Base-by-base conservation (phyloP, 2,797 vertebrate species). In the Bradypodion ventrale region DNA sequence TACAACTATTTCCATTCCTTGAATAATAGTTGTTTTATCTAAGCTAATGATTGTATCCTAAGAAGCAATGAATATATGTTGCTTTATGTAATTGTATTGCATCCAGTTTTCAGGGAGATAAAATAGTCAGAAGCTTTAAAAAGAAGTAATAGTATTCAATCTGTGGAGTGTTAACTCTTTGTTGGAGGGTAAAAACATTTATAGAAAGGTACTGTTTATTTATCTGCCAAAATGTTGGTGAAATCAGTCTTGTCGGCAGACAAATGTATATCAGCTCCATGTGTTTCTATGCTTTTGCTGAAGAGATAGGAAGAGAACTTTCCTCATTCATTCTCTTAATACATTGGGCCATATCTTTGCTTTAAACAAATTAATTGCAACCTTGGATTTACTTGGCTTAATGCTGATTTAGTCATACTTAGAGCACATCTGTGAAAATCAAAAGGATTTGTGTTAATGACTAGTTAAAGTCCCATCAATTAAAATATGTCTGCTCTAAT, bases 121-220 rank as follows among this genome's bases (percentile, higher is more conserved):
- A 87, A 2, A 40, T 19, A 0, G 9, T 69, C 83, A 52, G n/a
- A 70, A 19, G 3, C 75, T 83, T 46, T 88, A 66, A 85, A 92
- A 91, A 66, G 21, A 80, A 74, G 21, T 84, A 87, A 84, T 80
- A 42, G 80, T 35, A 85, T 62, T 10, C 59, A 87, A 12, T 1
- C 59, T 62, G 78, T 37, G 5, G 3, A 85, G 75, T 69, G 1
- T 80, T 73, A 37, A 70, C 6, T 72, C 74, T 82, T 2, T 1
- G 16, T 0, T 82, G 37, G 70, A 73, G 13, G 2, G 63, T 27
- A 85, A 84, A 68, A 32, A 2, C 0, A 44, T 77, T 75, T 63
- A 59, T 69, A 80, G 13, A 32, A 1, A 77, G 2, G 0, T 76
- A 42, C 29, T 8, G 63, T 88, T 85, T 87, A 75, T 1, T 82